Conservation (phyloP, 2,888 invertebrate genomes). For the Phasia obesa region DNA sequence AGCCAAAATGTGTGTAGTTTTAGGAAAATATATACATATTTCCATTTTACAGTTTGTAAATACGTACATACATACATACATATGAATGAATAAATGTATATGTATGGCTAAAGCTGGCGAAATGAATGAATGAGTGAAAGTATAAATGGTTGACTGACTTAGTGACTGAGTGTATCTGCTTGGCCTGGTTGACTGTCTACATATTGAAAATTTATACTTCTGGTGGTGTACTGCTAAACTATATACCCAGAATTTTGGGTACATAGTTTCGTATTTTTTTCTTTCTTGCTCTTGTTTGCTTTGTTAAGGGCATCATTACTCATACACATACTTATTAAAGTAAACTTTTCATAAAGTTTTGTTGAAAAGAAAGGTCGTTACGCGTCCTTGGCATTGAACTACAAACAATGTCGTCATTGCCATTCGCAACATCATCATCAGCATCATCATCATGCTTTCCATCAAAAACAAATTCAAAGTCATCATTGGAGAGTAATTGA, state of each 20-base stretch:
- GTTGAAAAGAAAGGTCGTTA: slow-evolving; percentile 54
- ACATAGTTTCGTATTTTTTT: slow-evolving; percentile 12
- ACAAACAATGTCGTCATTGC: slow-evolving; percentile 32
- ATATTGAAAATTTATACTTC: slow-evolving; percentile 17
- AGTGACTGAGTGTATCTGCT: slow-evolving; percentile 36
- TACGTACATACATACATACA: neutral
- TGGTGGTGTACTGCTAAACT: slow-evolving; percentile 12
- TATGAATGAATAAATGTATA: neutral
- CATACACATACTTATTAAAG: slow-evolving; percentile 16
- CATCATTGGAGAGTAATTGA: slow-evolving; percentile 50
- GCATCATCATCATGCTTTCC: neutral
- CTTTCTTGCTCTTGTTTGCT: neutral
- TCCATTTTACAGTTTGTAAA: slow-evolving; percentile 7
- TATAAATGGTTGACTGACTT: slow-evolving; percentile 50
- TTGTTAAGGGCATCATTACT: neutral
- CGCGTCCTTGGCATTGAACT: slow-evolving; percentile 62
- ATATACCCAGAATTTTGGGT: slow-evolving; percentile 28
- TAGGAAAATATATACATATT: slow-evolving; percentile 29
- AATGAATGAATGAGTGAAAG: slow-evolving; percentile 26
- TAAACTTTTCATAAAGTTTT: slow-evolving; percentile 57
- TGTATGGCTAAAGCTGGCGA: slow-evolving; percentile 1
- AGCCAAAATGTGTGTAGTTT: slow-evolving; percentile 45
- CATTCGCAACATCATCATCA: slow-evolving; percentile 9
- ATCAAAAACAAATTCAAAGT: slow-evolving; percentile 34
- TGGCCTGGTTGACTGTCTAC: slow-evolving; percentile 25